Evolutionary conservation across 2,797 vertebrate species (phyloP), one percentile per base, ranked within the genome.

Genomic region (Cynodonichthys magdalenae): DNA sequence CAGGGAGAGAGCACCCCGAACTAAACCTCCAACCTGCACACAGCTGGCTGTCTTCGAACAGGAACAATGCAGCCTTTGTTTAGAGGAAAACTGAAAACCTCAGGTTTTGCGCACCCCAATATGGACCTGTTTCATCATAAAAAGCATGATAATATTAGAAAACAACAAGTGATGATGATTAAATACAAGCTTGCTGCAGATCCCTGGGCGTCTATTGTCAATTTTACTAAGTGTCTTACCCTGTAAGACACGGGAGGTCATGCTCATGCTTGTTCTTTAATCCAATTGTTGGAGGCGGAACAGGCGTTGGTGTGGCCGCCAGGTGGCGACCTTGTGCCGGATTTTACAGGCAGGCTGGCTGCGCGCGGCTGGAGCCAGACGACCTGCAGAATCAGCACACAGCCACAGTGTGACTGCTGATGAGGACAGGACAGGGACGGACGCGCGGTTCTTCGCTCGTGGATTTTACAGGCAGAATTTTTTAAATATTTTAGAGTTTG

Each of bases 261-360:
- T 54, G 60, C 71, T 74, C 75, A 31, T 53, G 63, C 79, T 84
- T 86, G 85, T 85, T 88, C 66, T 64, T 64, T 77, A 79, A 89
- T 90, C 76, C 84, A 81, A 85, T 89, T 80, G 24, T 10, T 42
- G 54, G 60, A 46, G 58, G 46, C 64, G 62, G 66, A 75, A 59
- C 68, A 79, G 58, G 55, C 41, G 71, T 59, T 29, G 19, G 28
- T 50, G 6, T 52, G 5, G 56, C 90, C 92, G 85, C 90, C 84
- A 91, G 92, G 90, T 88, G 92, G 92, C 85, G 89, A 81, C 83
- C 80, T 89, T 78, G 84, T 62, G 70, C 83, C 18, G 75, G 63
- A 24, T 24, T 24, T 24, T 24, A 24, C 24, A 24, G 24, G 24
- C 24, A 24, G 24, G 24, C 24, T 3, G 24, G 24, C 24, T 24